Conservation (phyloP, 37 sponge, comb jelly and placozoan genomes). For the Bolinopsis microptera region DNA sequence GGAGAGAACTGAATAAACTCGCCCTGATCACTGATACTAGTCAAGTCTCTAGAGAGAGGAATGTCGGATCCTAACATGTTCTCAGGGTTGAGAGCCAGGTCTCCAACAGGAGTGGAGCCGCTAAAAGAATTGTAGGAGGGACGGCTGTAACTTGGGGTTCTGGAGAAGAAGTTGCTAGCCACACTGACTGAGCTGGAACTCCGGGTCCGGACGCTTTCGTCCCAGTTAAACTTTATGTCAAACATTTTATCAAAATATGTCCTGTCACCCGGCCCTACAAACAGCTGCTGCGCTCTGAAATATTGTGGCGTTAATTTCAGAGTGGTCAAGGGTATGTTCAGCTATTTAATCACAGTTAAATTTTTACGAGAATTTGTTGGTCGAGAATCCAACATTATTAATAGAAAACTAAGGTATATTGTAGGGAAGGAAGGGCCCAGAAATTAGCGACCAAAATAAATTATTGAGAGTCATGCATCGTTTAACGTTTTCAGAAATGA, state of each 20-base stretch:
- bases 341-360: no score
- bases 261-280: neutral
- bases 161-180: neutral
- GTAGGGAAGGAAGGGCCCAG: no score
- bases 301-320: neutral
- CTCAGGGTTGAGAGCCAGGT: neutral
- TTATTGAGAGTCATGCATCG: no score
- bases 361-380: no score
- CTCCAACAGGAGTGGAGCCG: neutral
- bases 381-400: no score
- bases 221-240: constrained; percentile 53
- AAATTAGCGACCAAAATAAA: no score
- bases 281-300: neutral
- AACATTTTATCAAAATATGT: constrained; percentile 10
- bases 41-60: neutral
- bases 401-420: no score
- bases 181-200: constrained; percentile 22
- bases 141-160: neutral
- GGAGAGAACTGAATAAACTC: neutral
- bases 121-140: neutral
- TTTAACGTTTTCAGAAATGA: no score
- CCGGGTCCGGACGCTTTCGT: constrained; percentile 18
- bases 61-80: neutral
- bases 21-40: neutral
- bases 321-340: no score